These are phyloP conservation scores for Yponomeuta cagnagella DNA, from an alignment of 2,888 invertebrate species.

Conservation along the genomic window DNA sequence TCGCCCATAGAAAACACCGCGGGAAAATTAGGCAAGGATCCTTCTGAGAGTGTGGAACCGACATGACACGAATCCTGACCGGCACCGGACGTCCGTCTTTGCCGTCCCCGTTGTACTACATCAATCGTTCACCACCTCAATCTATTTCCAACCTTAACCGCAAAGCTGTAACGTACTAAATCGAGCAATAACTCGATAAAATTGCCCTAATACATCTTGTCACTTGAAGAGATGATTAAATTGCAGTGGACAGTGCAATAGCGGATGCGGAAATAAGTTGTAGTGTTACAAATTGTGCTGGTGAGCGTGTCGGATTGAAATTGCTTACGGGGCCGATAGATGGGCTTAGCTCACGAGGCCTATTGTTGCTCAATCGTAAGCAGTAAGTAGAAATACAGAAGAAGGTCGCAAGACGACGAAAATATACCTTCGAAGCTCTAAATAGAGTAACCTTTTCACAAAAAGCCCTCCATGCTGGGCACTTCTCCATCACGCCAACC, in stretches of 20 bases:
- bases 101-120: conserved; percentile 70
- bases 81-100: conserved; percentile 76
- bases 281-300: conserved; percentile 47
- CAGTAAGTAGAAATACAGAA: not conserved
- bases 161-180: conserved; percentile 25
- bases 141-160: conserved; percentile 54
- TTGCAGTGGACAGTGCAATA: conserved; percentile 55
- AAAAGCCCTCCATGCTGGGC: too few relatives aligned
- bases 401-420: not conserved
- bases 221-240: conserved; percentile 59
- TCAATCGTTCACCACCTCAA: conserved; percentile 59
- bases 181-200: conserved; percentile 35
- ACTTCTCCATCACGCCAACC: not conserved
- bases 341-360: not conserved
- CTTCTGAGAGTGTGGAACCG: conserved; percentile 20
- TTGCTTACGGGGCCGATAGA: conserved; percentile 4
- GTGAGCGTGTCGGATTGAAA: conserved; percentile 16
- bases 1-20: conserved; percentile 21
- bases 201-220: conserved; percentile 59
- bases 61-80: conserved; percentile 75
- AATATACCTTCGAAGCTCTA: not conserved
- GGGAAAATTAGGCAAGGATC: conserved; percentile 40
- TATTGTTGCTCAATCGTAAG: not conserved
- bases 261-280: conserved; percentile 54
- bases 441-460: not conserved